These are phyloP conservation scores for Dendrocincla fuliginosa DNA, from an alignment of 2,797 vertebrate species.

Conservation along the genomic window DNA sequence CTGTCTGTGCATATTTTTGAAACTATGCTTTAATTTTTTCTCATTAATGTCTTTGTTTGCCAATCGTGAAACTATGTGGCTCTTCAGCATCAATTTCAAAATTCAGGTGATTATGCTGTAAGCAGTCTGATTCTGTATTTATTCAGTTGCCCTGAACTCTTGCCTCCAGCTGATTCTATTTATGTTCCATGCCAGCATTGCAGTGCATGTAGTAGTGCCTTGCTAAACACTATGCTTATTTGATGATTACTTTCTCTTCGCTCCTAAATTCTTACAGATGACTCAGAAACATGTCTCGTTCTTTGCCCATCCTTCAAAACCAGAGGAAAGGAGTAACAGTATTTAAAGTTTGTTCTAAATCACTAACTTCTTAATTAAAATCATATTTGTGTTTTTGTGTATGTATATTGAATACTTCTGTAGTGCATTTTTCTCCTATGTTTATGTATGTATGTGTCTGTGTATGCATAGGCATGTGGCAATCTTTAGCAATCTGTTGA, in stretches of 20 bases:
- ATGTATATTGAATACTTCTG: neutral
- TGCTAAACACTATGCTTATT: conserved; percentile 40
- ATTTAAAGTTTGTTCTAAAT: neutral
- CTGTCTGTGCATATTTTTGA: neutral
- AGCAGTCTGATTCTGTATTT: neutral
- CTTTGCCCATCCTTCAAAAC: neutral
- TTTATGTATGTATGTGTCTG: neutral
- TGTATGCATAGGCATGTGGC: neutral
- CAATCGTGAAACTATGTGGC: neutral
- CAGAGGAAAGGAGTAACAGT: neutral
- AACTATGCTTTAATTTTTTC: neutral
- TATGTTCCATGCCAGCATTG: conserved; percentile 23
- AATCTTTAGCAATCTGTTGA: neutral
- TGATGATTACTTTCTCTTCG: conserved; percentile 23
- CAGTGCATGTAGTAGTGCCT: conserved; percentile 1
- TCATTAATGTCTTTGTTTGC: neutral
- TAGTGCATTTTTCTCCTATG: neutral
- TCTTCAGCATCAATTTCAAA: conserved; percentile 1
- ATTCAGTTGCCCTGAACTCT: conserved; percentile 22
- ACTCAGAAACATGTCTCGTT: neutral
- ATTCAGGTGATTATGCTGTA: neutral
- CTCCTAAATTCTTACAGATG: neutral
- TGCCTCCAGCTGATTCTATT: conserved; percentile 27
- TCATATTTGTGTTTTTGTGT: neutral
- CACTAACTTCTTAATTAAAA: neutral